phyloP scores from a whole-genome alignment of 2,797 vertebrate species.

The Sus cebifrons region DNA sequence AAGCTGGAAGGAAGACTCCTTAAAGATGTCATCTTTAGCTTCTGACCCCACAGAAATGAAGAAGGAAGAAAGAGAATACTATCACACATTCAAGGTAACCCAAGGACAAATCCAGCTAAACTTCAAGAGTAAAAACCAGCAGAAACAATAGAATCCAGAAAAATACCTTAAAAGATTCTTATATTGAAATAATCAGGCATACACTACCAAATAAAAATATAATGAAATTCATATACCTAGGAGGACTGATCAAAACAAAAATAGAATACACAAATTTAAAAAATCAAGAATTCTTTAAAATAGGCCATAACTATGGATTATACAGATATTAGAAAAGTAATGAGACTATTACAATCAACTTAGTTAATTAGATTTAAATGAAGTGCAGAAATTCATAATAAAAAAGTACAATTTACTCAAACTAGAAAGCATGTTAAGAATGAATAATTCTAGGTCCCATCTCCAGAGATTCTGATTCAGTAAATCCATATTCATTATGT shows the following conservation, averaged over 20 bases:
- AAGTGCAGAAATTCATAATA: neutral
- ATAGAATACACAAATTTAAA: neutral
- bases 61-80: neutral
- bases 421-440: neutral
- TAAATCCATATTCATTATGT: neutral
- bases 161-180: neutral
- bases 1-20: neutral
- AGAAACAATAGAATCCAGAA: neutral
- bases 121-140: neutral
- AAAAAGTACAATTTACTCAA: neutral
- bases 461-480: neutral
- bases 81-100: neutral
- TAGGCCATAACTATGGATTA: neutral
- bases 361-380: neutral
- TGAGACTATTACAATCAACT: neutral
- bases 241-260: neutral
- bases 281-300: neutral
- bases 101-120: neutral
- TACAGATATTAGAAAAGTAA: neutral
- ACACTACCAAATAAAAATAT: neutral
- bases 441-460: neutral
- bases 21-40: neutral
- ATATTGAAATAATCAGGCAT: neutral
- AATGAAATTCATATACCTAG: neutral
- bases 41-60: neutral